Evolutionary conservation across 2,888 invertebrate species (phyloP), one percentile per base, ranked within the genome.

Genomic region (Heliconius hortense): DNA sequence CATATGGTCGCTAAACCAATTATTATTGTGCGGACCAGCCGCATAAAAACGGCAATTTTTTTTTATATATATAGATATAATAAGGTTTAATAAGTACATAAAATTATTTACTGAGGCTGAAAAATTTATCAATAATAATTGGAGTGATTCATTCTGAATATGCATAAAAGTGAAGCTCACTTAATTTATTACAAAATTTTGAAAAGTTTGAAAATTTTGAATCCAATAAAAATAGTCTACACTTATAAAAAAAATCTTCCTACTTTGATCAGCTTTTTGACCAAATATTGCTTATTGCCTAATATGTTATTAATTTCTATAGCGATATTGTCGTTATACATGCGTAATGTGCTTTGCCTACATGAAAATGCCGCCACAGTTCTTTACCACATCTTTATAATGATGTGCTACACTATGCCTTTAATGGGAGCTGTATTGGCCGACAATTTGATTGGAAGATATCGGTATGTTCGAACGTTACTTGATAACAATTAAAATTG

Each of bases 301-400:
- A 67, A 63, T 63, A 18, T 28, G 5, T 48, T 48, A 48, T 59
- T 68, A 59, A 72, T 76, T 72, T 66, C 89, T 91, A 39, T 93
- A 97, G 97, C 97, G n/a, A 96, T 98, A 80, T 89, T 98, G 73
- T 96, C 96, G 0, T 87, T 97, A 62, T 98, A 97, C 87, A 89
- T 98, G 81, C 94, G 96, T 70, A 96, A 96, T 82, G 95, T 96
- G 77, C 88, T 97, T 59, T 91, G 94, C 48, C 95, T 96, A 77
- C 94, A 94, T 73, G 96, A 96, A 82, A 95, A 96, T 82, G 91
- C 94, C 0, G 95, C 97, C 0, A 97, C 97, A 0, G 95, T 97
- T 4, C 95, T 97, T 13, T 97, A 96, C 85, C 97, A 97, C 83
- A 94, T 95, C 59, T 97, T 97, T 84, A 95, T 96, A 71, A 96